Percentiles rank a stretch among this genome's conserved stretches.
Conservation (phyloP, 2,888 invertebrate species). For the Osmoderma eremita region DNA sequence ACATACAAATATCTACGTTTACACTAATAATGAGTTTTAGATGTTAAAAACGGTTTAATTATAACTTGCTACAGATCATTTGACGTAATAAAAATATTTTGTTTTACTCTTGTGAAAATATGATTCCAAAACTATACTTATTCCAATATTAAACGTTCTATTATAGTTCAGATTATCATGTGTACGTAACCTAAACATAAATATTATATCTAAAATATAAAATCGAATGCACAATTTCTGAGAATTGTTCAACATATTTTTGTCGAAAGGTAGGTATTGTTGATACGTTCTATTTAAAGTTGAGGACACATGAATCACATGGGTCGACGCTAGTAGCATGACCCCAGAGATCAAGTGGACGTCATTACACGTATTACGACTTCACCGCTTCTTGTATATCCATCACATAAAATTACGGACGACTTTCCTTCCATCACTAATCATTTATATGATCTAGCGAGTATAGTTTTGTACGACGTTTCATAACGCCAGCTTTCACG, state of each 20-base stretch:
- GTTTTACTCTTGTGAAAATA: too few species aligned
- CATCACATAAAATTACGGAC: conserved; percentile 46
- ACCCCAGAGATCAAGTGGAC: conserved; percentile 59
- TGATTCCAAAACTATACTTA: too few species aligned
- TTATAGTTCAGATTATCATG: too few species aligned
- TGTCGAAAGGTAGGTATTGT: background rate
- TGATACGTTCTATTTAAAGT: background rate
- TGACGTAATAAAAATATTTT: too few species aligned
- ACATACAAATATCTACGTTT: too few species aligned
- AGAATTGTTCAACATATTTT: background rate
- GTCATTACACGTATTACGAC: conserved; percentile 51
- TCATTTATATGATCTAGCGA: conserved; percentile 37
- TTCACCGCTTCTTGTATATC: conserved; percentile 41
- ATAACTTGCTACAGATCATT: too few species aligned
- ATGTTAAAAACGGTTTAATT: too few species aligned
- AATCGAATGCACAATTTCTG: too few species aligned
- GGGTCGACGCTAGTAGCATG: conserved; percentile 55
- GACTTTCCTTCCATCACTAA: conserved; percentile 45
- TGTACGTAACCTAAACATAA: too few species aligned
- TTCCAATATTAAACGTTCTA: too few species aligned
- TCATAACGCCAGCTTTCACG: conserved; percentile 33
- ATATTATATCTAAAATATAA: too few species aligned
- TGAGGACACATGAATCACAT: conserved; percentile 54
- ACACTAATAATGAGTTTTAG: too few species aligned
- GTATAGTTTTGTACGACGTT: conserved; percentile 32